Percentiles rank a stretch among this genome's conserved stretches.
Evolutionary conservation across 2,797 vertebrate genomes (phyloP).

Genomic region (Anguilla anguilla): DNA sequence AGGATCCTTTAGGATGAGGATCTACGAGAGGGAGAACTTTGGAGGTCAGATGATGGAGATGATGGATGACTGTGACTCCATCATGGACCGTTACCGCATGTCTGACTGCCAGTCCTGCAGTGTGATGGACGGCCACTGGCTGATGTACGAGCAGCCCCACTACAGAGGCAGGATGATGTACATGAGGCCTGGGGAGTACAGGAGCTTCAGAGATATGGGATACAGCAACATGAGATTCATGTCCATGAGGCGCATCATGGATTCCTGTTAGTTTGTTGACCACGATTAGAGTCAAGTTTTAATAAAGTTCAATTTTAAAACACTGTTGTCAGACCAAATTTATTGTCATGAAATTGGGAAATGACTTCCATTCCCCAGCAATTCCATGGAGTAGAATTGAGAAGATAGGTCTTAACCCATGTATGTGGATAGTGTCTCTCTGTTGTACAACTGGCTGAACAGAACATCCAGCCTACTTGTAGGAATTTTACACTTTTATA

Average conservation of each 20-base stretch:
- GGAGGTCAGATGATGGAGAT: constrained; percentile 67
- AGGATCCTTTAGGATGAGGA: constrained; percentile 54
- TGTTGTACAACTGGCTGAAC: not conserved
- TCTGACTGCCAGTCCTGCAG: constrained; percentile 67
- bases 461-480: not conserved
- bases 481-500: not conserved
- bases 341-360: not conserved
- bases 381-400: not conserved
- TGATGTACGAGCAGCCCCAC: constrained; percentile 72
- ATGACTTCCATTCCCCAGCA: not conserved
- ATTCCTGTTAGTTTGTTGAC: constrained; percentile 64
- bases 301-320: not conserved
- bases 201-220: constrained; percentile 68
- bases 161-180: constrained; percentile 74
- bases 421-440: not conserved
- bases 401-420: not conserved
- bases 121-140: constrained; percentile 75
- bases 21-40: constrained; percentile 69
- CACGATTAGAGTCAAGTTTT: not conserved
- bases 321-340: not conserved
- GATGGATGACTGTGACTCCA: constrained; percentile 70
- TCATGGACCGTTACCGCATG: constrained; percentile 69
- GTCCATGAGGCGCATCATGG: constrained; percentile 73
- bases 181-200: constrained; percentile 75
- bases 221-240: constrained; percentile 60